Evolutionary conservation across 2,113 vertebrate species (phyloP).

Genomic region (Propithecus coquereli): DNA sequence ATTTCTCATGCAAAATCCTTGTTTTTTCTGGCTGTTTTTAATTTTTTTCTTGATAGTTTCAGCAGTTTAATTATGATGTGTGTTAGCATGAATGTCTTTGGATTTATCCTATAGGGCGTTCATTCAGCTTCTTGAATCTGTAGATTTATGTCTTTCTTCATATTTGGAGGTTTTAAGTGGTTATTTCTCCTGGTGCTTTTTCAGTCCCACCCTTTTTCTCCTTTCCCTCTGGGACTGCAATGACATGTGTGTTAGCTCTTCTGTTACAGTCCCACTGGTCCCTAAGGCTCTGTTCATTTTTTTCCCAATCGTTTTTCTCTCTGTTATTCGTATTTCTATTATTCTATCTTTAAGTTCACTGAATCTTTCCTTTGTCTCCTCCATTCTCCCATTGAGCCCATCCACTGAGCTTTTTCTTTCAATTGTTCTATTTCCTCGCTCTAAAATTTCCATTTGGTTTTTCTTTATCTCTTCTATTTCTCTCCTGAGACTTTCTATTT

Average conservation of each 20-base stretch:
- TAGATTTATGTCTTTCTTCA: no score
- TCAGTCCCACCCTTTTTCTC: neutral
- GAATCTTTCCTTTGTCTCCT: neutral
- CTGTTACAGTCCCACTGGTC: neutral
- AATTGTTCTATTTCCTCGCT: neutral
- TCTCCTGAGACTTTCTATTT: neutral
- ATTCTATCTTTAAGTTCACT: neutral
- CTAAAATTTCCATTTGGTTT: neutral
- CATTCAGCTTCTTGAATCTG: neutral
- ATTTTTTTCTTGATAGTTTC: neutral
- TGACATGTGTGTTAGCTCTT: neutral
- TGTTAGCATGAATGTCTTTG: neutral
- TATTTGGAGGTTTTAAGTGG: no score
- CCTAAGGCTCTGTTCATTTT: neutral
- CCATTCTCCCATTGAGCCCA: neutral
- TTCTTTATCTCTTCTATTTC: neutral
- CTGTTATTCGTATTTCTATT: neutral
- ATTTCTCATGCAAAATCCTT: neutral
- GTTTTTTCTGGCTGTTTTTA: neutral
- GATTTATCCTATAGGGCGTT: neutral
- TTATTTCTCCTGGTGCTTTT: neutral
- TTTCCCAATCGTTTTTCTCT: neutral
- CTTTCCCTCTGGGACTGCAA: neutral
- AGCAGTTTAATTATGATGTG: neutral
- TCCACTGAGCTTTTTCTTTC: neutral